phyloP scores from a whole-genome alignment of 2,888 invertebrate genomes.

The Acanthococcus lagerstroemiae region DNA sequence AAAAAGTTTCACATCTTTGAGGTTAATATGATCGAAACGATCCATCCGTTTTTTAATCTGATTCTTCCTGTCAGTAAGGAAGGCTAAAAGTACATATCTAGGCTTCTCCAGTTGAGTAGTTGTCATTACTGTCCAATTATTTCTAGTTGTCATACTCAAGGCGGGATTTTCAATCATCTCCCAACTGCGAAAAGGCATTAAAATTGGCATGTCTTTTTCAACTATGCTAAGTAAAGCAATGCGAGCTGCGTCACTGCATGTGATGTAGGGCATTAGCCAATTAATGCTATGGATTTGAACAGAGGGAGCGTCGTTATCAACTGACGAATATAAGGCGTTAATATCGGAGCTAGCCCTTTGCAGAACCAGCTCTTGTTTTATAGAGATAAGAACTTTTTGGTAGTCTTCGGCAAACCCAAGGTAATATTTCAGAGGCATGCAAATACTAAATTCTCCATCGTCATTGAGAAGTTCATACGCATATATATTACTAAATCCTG shows the following conservation, averaged over 20 bases:
- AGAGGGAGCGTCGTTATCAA: background rate
- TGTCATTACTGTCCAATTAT: background rate
- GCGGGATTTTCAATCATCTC: background rate
- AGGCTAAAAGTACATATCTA: background rate
- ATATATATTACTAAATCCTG: background rate
- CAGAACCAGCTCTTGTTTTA: background rate
- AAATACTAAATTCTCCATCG: background rate
- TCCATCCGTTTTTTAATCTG: background rate
- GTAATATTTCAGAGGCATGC: background rate
- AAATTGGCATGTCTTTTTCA: background rate
- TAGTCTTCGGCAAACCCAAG: background rate
- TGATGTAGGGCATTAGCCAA: background rate
- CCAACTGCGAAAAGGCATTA: background rate
- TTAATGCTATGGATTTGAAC: background rate
- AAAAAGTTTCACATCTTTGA: background rate
- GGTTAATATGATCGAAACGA: background rate
- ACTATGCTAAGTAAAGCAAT: background rate
- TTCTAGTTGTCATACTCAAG: background rate
- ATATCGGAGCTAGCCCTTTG: background rate
- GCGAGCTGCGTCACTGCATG: background rate
- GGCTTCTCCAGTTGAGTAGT: background rate
- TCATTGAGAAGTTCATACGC: background rate
- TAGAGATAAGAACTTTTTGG: background rate
- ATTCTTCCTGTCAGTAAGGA: background rate
- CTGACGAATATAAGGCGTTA: background rate